Percentiles rank a stretch among this genome's conserved stretches.
Evolutionary conservation across 2,888 invertebrate genomes (phyloP).

Genomic region (Apodemia mormo): DNA sequence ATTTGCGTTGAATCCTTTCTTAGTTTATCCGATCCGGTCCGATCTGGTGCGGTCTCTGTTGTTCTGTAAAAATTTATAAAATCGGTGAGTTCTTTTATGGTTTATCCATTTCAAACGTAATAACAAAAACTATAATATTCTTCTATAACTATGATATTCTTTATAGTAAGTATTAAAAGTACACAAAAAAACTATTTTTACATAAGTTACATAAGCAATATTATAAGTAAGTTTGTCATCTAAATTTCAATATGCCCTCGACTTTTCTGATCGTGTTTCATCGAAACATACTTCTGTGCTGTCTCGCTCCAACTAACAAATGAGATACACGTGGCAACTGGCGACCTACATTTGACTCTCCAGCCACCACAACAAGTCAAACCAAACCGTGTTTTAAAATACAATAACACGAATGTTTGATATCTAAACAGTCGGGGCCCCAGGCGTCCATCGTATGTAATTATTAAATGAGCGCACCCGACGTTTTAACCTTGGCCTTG

Average conservation of each 20-base stretch:
- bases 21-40: too few species aligned
- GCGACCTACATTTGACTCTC: slow-evolving; percentile 5
- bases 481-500: slow-evolving; percentile 76
- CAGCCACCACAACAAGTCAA: slow-evolving; percentile 13
- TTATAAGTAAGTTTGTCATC: too few species aligned
- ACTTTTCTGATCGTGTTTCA: not conserved
- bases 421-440: slow-evolving; percentile 30
- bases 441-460: slow-evolving; percentile 48
- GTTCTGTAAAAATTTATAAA: too few species aligned
- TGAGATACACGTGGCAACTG: not conserved
- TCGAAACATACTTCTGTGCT: not conserved
- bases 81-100: too few species aligned
- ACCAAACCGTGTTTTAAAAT: not conserved
- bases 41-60: too few species aligned
- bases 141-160: too few species aligned
- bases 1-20: too few species aligned
- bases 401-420: slow-evolving; percentile 45
- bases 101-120: too few species aligned
- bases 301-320: not conserved
- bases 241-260: not conserved
- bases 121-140: too few species aligned
- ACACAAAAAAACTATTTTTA: too few species aligned
- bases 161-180: too few species aligned
- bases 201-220: too few species aligned
- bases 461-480: slow-evolving; percentile 60